Base-by-base conservation (phyloP, 2,888 invertebrate genomes). In the Blomia tropicalis region DNA sequence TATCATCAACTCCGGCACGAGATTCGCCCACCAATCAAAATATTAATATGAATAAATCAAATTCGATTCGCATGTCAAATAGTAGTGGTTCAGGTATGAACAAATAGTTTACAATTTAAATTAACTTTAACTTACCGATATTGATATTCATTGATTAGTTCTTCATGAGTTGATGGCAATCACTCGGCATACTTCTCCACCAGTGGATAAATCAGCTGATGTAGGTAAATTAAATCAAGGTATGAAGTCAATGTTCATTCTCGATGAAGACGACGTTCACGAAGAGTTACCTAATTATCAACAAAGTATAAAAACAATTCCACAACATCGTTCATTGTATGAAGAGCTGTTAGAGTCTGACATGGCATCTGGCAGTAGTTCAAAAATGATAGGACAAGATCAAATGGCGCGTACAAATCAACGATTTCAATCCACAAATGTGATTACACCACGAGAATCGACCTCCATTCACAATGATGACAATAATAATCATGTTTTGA, bases 291-390 rank as follows among this genome's bases (percentile, higher is more conserved):
- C 51, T 14, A 47, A 47, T 27, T 47, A 47, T 19, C 51, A 47
- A 14, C 23, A 47, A 47, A 47, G 51, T 27, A 19, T n/a, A 7
- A 27, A 27, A 7, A 47, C 7, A 27, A 7, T 25, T 11, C 51
- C 7, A 47, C 22, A 47, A 47, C 51, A 22, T 22, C 56, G 31
- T 19, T 27, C 56, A 11, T 23, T 56, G 2, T 56, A 32, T 56
- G 56, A 56, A 25, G 56, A 56, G 29, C n/a, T 56, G 22, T 30
- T 56, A 14, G 56, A 27, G 11, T 5, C 56, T 11, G 51, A 47
- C 5, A 36, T 7, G 7, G 36, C 17, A 17, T 7, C 36, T 17
- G 27, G 27, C 23, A 11, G 11, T 7, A 47, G 27, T n/a, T 47
- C 51, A 11, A 47, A 36, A 11, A 17, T 47, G 11, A 7, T n/a